Conservation (phyloP, 1,140 invertebrate genomes). For the Nasonia longicornis region DNA sequence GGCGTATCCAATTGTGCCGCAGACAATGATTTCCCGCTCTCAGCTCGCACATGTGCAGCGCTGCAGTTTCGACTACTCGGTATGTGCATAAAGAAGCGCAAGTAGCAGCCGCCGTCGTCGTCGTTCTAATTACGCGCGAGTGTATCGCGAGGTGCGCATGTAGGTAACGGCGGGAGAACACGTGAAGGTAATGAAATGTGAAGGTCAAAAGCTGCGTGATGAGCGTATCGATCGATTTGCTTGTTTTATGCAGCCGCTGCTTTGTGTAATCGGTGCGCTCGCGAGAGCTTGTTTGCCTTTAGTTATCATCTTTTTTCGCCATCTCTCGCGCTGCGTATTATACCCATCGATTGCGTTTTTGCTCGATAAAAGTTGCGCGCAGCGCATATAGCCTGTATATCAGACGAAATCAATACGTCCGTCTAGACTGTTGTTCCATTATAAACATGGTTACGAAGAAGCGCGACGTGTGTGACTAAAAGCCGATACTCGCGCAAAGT, state of each 20-base stretch:
- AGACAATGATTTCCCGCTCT: slow-evolving; percentile 21
- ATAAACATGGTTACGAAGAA: background rate
- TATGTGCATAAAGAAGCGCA: slow-evolving; percentile 6
- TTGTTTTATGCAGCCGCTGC: background rate
- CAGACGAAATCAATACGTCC: background rate
- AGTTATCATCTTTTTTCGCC: background rate
- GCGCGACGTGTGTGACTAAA: background rate
- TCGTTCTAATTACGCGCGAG: slow-evolving; percentile 24
- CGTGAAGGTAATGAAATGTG: background rate
- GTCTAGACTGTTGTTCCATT: background rate
- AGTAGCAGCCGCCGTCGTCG: background rate
- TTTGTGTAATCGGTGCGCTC: background rate
- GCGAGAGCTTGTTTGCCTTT: background rate
- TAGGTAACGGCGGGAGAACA: background rate
- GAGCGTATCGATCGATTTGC: background rate
- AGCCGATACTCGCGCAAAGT: background rate
- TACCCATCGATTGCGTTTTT: too few relatives aligned
- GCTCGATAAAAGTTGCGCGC: too few relatives aligned
- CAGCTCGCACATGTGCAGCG: background rate
- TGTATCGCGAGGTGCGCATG: background rate
- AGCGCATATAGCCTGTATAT: too few relatives aligned
- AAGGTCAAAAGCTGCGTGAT: background rate
- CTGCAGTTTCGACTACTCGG: background rate
- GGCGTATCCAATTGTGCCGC: slow-evolving; percentile 29
- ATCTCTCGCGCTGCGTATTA: background rate